phyloP scores from a whole-genome alignment of 53 echinoderm and acorn worm species.

The Luidia sarsii region DNA sequence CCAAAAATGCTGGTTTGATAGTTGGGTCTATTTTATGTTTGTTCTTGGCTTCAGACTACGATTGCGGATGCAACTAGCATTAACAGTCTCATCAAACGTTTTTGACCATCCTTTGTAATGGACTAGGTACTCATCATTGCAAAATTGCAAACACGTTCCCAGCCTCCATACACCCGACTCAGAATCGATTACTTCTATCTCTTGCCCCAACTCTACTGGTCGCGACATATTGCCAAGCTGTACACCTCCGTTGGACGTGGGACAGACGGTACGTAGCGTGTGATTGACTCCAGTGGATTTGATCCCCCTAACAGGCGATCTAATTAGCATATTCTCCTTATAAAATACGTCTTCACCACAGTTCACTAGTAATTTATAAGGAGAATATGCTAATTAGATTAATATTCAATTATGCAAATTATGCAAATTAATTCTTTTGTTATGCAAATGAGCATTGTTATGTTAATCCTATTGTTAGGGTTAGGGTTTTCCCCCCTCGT shows the following conservation, averaged over 20 bases:
- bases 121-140: neutral
- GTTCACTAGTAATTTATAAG: no score
- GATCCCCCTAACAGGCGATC: neutral
- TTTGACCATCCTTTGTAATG: constrained; percentile 12
- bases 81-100: neutral
- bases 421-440: neutral
- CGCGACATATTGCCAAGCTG: neutral
- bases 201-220: neutral
- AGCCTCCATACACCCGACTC: constrained; percentile 29
- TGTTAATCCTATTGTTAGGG: no score
- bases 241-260: neutral
- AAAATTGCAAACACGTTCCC: neutral
- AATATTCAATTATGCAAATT: no score
- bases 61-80: neutral
- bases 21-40: neutral
- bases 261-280: neutral
- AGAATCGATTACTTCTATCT: constrained; percentile 12
- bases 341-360: no score
- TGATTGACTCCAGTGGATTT: neutral
- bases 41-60: neutral
- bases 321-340: no score
- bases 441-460: no score
- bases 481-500: no score
- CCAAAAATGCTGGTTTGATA: constrained; percentile 10
- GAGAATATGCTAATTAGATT: no score